Evolutionary conservation across 2,888 invertebrate genomes (phyloP).

Genomic region (Metalampra italica): DNA sequence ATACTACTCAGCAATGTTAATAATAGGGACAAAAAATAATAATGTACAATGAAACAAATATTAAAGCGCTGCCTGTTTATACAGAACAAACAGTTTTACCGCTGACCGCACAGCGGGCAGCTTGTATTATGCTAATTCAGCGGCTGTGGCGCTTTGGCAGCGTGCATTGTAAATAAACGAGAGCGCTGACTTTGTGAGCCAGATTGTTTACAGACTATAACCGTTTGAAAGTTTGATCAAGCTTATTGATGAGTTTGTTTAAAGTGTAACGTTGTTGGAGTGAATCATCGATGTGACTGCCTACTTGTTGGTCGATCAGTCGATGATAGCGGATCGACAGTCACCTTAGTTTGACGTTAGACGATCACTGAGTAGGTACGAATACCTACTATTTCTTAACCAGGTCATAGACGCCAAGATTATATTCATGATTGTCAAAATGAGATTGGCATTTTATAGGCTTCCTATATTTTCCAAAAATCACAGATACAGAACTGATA

Average conservation of each 20-base stretch:
- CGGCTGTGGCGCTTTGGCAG: constrained; percentile 7
- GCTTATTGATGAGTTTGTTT: constrained; percentile 37
- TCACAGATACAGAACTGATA: too few species aligned
- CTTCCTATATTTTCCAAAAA: too few species aligned
- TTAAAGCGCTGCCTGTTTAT: background rate
- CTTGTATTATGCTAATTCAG: constrained; percentile 26
- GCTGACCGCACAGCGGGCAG: constrained; percentile 22
- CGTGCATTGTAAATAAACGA: constrained; percentile 10
- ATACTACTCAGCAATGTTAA: too few species aligned
- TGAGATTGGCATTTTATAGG: too few species aligned
- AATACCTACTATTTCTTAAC: too few species aligned
- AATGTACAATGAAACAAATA: background rate
- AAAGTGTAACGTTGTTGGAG: background rate
- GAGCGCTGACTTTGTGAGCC: constrained; percentile 20
- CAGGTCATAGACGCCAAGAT: too few species aligned
- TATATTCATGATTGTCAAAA: too few species aligned
- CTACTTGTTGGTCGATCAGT: background rate
- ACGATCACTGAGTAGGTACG: too few species aligned
- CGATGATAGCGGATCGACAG: too few species aligned
- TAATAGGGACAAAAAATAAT: too few species aligned
- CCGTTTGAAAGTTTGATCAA: constrained; percentile 36
- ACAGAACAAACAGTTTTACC: constrained; percentile 6
- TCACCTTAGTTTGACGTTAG: too few species aligned
- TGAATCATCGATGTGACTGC: background rate
- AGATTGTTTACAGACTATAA: constrained; percentile 20